Evolutionary conservation across 2,888 invertebrate genomes (phyloP), one percentile per base, ranked within the genome.

Genomic region (Acleris laterana): DNA sequence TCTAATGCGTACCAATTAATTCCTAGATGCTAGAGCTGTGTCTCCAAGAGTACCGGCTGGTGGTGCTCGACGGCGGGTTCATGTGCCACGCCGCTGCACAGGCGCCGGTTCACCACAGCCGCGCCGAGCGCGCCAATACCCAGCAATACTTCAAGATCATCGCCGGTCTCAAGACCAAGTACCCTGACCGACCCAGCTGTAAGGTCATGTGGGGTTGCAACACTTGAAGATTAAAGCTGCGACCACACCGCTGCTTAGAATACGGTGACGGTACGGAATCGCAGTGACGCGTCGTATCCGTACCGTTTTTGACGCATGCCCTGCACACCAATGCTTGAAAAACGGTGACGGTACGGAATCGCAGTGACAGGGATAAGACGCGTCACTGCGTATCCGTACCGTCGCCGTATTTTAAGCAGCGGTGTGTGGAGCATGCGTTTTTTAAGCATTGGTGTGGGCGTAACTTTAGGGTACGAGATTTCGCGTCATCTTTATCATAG

Each of bases 21-120:
- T n/a, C 69, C 46, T 85, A 96, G 96, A 96, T 96, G 96, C 88
- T 96, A 78, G 96, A 96, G 85, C 94, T 96, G 93, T 96, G 96
- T 82, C 94, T 96, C 69, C 92, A 95, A 83, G 94, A 95, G 72
- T 96, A 96, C 82, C 94, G 95, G 56, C 93, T 96, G 83, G 94
- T 96, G 68, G 94, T 96, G 5, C 84, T 96, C 57, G 96, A 96
- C 73, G 95, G 96, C 25, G 96, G 94, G 0, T 96, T 96, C 79
- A 93, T 96, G 52, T 95, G 96, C 32, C 96, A 96, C 80, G 93
- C 94, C 0, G 89, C 90, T 0, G 89, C 87, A 79, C 79, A 90
- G 68, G 81, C 90, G 57, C 77, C 72, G 48, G 68, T 69, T 0
- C 78, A 78, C 1, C 75, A 82, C 70, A 74, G 73, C 2, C 72